phyloP scores from a whole-genome alignment of 2,113 vertebrate genomes.

The Python bivittatus region DNA sequence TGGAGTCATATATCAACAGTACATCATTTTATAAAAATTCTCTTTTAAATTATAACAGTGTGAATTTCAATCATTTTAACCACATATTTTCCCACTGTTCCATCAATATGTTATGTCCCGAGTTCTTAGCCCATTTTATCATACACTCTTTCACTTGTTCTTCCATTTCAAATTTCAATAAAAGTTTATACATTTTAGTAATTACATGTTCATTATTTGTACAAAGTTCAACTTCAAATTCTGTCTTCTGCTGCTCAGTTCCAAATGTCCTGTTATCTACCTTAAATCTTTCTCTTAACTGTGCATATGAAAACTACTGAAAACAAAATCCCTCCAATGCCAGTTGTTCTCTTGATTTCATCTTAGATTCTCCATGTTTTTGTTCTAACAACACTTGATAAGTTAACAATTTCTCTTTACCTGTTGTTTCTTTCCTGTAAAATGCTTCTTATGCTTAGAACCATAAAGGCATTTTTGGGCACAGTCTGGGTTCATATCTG shows the following conservation, averaged over 20 bases:
- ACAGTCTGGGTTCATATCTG: no score
- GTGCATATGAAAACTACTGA: background rate
- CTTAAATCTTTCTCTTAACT: background rate
- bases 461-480: no score
- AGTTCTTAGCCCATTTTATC: background rate
- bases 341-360: no score
- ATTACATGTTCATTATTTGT: background rate
- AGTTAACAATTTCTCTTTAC: no score
- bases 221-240: background rate
- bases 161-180: background rate
- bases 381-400: no score
- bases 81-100: background rate
- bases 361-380: no score
- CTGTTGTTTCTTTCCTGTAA: no score
- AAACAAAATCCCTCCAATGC: background rate
- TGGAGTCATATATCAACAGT: background rate
- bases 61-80: background rate
- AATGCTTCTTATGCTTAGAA: no score
- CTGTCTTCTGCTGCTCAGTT: background rate
- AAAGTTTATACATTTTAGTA: background rate
- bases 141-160: background rate
- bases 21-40: background rate
- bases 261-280: background rate
- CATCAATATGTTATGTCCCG: background rate
- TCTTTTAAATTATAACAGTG: background rate